Base-by-base conservation (phyloP, 1,140 invertebrate genomes). In the Leptopilina boulardi region DNA sequence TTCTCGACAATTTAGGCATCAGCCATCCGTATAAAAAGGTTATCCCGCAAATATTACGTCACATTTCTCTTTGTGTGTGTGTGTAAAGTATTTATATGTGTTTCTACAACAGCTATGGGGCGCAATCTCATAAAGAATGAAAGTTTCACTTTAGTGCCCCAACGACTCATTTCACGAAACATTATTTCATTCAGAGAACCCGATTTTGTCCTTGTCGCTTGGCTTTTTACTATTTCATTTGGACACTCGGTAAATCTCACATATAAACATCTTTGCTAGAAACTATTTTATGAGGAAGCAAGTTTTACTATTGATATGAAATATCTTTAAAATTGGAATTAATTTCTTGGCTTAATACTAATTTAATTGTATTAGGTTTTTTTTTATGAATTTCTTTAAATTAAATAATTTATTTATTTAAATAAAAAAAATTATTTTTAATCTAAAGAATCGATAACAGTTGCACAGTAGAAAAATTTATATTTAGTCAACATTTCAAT, bases 101-200 rank as follows among this genome's bases (percentile, higher is more conserved):
- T 66, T 66, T 66, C 59, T 30, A 30, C 59, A 66, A n/a, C 11
- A 11, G 18, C 10, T 21, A 10, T 10, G 5, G 8, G 34, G 34
- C n/a, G 51, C 26, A 66, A 66, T 34, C 59, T 66, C 59, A 66
- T 66, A 66, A 66, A 51, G 59, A 30, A 66, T 30, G 59, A 66
- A 66, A 66, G 11, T 66, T 66, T 30, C 59, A 21, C 51, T 54
- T 21, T 19, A 54, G 11, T 66, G n/a, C 5, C 3, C 56, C 59
- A 66, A 34, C 23, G 21, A 66, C 23, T 30, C 59, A 30, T 30
- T 66, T n/a, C 23, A 23, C 9, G 10, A n/a, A 30, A n/a, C 59
- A 66, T 18, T 51, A 18, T 18, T 44, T 44, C 15, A n/a, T 44
- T 51, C 13, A 51, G 15, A 51, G 47, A 2, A 4, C n/a, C 1